Percentiles rank a stretch among this genome's conserved stretches.
Evolutionary conservation across 2,888 invertebrate species (phyloP).

Genomic region (Salticus scenicus): DNA sequence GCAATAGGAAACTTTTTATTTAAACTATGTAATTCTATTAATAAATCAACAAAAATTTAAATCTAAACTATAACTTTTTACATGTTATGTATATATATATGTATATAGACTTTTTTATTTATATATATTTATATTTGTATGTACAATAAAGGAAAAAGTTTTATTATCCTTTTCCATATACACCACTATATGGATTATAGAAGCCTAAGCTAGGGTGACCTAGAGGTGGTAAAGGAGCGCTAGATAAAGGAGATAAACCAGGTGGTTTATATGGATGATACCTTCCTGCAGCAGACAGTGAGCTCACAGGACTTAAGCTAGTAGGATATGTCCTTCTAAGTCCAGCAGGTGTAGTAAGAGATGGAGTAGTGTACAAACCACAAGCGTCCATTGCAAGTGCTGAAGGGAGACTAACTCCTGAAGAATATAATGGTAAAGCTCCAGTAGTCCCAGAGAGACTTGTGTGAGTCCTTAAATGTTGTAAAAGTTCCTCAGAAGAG

Average conservation of each 20-base stretch:
- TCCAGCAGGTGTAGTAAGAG: constrained; percentile 79
- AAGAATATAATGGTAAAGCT: constrained; percentile 45
- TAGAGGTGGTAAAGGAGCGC: constrained; percentile 56
- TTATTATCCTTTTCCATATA: constrained; percentile 65
- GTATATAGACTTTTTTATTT: constrained; percentile 29
- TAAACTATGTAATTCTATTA: constrained; percentile 55
- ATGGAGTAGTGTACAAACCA: constrained; percentile 60
- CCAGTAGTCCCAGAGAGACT: constrained; percentile 34
- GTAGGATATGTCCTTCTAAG: constrained; percentile 87
- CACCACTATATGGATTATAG: constrained; percentile 65
- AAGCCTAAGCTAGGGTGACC: constrained; percentile 64
- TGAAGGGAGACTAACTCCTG: constrained; percentile 60
- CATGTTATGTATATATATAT: constrained; percentile 61
- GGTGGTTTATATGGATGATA: constrained; percentile 94
- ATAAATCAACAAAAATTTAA: constrained; percentile 55
- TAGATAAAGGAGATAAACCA: constrained; percentile 55
- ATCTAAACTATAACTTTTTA: constrained; percentile 63
- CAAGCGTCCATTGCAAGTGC: constrained; percentile 68
- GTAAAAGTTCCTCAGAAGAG: constrained; percentile 93
- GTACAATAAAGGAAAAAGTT: constrained; percentile 16
- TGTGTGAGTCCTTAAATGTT: constrained; percentile 94
- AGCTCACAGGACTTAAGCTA: constrained; percentile 85
- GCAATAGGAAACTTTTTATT: constrained; percentile 36
- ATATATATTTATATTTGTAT: constrained; percentile 28
- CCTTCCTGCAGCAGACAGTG: constrained; percentile 78